Conservation (phyloP, 2,888 invertebrate genomes). For the Meghimatium bilineatum region DNA sequence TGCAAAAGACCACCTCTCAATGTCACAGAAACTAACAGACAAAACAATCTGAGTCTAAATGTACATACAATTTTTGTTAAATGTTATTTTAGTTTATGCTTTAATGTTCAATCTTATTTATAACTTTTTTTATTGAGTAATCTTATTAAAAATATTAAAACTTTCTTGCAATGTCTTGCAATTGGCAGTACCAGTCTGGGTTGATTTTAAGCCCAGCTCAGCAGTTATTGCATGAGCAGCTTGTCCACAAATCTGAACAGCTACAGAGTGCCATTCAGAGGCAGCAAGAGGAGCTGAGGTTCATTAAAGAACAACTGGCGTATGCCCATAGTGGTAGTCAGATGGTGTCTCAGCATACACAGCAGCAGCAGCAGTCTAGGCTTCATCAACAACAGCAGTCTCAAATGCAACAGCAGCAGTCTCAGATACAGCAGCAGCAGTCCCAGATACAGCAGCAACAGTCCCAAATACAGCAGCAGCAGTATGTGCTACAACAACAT, state of each 20-base stretch:
- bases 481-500: constrained; percentile 45
- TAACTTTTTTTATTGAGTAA: too few relatives aligned
- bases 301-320: constrained; percentile 66
- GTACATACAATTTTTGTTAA: too few relatives aligned
- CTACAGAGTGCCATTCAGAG: constrained; percentile 65
- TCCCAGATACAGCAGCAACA: constrained; percentile 27
- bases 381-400: constrained; percentile 26
- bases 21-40: too few relatives aligned
- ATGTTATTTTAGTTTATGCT: too few relatives aligned
- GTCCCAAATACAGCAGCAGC: constrained; percentile 33
- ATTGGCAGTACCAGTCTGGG: constrained; percentile 45
- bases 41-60: too few relatives aligned
- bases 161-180: neutral
- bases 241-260: constrained; percentile 65
- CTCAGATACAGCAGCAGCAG: constrained; percentile 29
- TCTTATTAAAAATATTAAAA: neutral
- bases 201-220: constrained; percentile 67
- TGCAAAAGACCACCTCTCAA: too few relatives aligned
- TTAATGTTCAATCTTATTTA: too few relatives aligned
- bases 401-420: constrained; percentile 29
- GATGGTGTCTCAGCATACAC: constrained; percentile 30
- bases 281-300: constrained; percentile 67
- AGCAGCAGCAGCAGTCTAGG: constrained; percentile 13
- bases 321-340: constrained; percentile 46
- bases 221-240: constrained; percentile 65